phyloP scores from a whole-genome alignment of 2,113 vertebrate genomes.

The Dicrurus megarhynchus region DNA sequence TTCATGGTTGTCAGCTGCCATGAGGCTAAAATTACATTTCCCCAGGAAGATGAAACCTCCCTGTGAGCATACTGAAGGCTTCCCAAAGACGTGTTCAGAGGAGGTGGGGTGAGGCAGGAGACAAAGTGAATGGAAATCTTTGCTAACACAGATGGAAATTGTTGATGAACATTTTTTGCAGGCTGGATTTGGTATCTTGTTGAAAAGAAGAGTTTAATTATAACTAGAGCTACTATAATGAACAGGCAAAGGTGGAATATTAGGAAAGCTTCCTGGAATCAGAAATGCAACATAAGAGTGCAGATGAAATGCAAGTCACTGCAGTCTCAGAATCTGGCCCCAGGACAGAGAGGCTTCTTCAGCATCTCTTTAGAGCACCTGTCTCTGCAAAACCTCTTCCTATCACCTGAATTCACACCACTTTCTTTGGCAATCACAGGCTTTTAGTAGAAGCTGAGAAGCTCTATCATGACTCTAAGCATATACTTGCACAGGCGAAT shows the following conservation, averaged over 20 bases:
- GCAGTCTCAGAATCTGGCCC: neutral
- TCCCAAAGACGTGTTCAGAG: neutral
- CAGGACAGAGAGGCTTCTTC: neutral
- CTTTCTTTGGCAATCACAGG: neutral
- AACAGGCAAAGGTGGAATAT: neutral
- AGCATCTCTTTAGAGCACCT: neutral
- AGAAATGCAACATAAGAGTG: neutral
- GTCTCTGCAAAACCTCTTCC: neutral
- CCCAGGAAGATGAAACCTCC: neutral
- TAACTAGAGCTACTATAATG: neutral
- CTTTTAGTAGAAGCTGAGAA: neutral
- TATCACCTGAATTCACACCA: neutral
- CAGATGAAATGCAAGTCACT: neutral
- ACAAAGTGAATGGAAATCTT: neutral
- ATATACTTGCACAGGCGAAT: neutral
- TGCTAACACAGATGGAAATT: neutral
- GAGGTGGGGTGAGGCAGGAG: neutral
- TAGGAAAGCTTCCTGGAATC: neutral
- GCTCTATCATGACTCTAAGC: neutral
- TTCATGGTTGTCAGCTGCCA: neutral
- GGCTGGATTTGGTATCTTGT: neutral
- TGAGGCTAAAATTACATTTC: neutral
- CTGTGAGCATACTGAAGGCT: neutral
- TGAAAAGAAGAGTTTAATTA: constrained; percentile 9
- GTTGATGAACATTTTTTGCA: neutral